These are phyloP conservation scores for Eulemur mongoz DNA, from an alignment of 2,797 vertebrate species.

Conservation along the genomic window DNA sequence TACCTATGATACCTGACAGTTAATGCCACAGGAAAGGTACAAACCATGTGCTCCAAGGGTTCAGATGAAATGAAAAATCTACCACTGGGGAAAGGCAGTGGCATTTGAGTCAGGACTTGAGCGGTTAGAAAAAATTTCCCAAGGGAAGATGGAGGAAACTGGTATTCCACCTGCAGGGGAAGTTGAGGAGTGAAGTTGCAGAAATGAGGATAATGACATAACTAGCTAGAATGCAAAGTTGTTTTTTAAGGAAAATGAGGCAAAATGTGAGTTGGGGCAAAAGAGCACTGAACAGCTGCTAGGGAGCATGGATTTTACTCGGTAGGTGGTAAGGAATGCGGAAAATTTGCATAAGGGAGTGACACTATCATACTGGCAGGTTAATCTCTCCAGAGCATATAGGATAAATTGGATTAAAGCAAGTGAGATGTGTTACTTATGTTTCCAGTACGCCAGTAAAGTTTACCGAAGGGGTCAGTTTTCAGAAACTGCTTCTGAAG, in stretches of 20 bases:
- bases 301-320: neutral
- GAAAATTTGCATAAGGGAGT: neutral
- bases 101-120: constrained; percentile 28
- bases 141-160: neutral
- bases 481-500: constrained; percentile 40
- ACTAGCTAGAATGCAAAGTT: neutral
- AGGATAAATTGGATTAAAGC: constrained; percentile 42
- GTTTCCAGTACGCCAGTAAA: neutral
- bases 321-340: neutral
- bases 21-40: neutral
- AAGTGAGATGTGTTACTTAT: neutral
- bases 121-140: neutral
- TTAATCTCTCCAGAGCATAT: neutral
- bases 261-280: neutral
- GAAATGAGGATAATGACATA: neutral
- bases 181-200: neutral
- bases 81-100: neutral
- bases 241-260: neutral
- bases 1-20: neutral
- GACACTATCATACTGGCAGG: neutral
- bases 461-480: neutral
- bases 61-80: neutral
- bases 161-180: neutral
- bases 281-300: neutral
- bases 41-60: neutral